Evolutionary conservation across 2,113 vertebrate species (phyloP).

Genomic region (Xenopus tropicalis): UCB_Xtro_10.0 CM004449.2:87448001-87448500

Average conservation of each 20-base stretch:
- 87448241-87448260: background rate
- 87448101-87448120: too few species aligned
- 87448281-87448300: background rate
- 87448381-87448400: conserved; percentile 11
- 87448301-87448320: conserved; percentile 7
- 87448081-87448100: too few species aligned
- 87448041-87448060: too few species aligned
- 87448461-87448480: conserved; percentile 12
- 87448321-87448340: background rate
- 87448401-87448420: conserved; percentile 1
- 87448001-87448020: too few species aligned
- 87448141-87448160: background rate
- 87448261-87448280: background rate
- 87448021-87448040: too few species aligned
- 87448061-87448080: too few species aligned
- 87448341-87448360: conserved; percentile 6
- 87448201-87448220: conserved; percentile 1
- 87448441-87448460: conserved; percentile 13
- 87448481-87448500: conserved; percentile 32
- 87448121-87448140: too few species aligned
- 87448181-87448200: background rate
- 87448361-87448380: background rate
- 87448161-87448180: background rate
- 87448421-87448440: conserved; percentile 6
- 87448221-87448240: background rate